These are phyloP conservation scores for Agapostemon virescens DNA, from an alignment of 2,888 invertebrate species.

Conservation along the genomic window DNA sequence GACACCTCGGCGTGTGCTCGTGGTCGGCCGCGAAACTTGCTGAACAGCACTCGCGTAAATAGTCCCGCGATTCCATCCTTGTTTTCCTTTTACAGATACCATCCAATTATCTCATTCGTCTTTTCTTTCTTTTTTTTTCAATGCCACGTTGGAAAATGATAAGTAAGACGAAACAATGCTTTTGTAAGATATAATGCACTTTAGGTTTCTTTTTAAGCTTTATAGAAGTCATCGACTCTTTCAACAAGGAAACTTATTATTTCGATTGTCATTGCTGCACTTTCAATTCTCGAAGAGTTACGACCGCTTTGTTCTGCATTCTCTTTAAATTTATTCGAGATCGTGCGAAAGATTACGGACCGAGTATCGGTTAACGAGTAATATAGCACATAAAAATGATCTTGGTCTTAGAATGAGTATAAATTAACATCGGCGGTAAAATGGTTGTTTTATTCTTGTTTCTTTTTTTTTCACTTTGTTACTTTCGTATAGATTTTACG, in stretches of 20 bases:
- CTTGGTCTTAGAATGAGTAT: constrained; percentile 2
- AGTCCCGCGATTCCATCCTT: background rate
- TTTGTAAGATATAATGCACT: constrained; percentile 64
- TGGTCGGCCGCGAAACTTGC: too few relatives aligned
- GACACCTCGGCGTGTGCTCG: too few relatives aligned
- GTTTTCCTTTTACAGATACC: background rate
- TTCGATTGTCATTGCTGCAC: constrained; percentile 80
- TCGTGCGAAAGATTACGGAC: constrained; percentile 41
- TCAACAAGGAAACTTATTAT: constrained; percentile 70
- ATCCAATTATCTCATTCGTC: background rate
- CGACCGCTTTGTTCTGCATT: constrained; percentile 42
- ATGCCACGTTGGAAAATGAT: background rate
- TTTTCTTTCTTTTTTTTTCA: background rate
- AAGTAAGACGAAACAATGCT: constrained; percentile 46
- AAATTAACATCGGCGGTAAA: constrained; percentile 36
- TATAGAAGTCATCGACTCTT: constrained; percentile 62
- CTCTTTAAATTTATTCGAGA: constrained; percentile 35
- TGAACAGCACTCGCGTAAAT: too few relatives aligned
- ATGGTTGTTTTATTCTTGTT: constrained; percentile 18
- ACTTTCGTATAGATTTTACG: constrained; percentile 24
- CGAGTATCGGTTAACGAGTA: constrained; percentile 33
- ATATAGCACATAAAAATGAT: constrained; percentile 25
- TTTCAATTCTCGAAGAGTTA: constrained; percentile 72
- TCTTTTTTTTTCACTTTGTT: background rate
- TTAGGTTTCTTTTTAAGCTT: constrained; percentile 66